These are phyloP conservation scores for Cotesia glomerata DNA, from an alignment of 1,140 invertebrate genomes.

Conservation along the genomic window DNA sequence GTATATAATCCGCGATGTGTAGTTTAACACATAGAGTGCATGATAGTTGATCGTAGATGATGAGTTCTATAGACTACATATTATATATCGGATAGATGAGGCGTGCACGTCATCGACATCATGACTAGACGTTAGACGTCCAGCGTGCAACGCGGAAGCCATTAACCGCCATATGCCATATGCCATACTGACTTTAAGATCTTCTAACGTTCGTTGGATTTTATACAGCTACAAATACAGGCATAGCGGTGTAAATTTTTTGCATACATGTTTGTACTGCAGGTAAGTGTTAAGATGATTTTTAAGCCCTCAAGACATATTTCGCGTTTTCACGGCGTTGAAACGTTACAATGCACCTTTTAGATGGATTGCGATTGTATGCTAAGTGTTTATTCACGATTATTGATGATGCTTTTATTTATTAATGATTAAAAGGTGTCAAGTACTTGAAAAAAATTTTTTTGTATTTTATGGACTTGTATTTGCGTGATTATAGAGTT, in stretches of 20 bases:
- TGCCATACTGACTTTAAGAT: neutral
- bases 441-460: too few species aligned
- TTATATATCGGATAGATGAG: constrained; percentile 17
- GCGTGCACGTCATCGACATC: constrained; percentile 25
- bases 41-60: neutral
- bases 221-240: neutral
- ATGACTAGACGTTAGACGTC: neutral
- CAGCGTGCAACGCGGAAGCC: constrained; percentile 37
- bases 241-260: neutral
- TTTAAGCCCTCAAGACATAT: neutral
- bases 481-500: too few species aligned
- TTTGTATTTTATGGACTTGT: too few species aligned
- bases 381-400: constrained; percentile 5
- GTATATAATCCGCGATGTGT: too few species aligned
- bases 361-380: constrained; percentile 3
- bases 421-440: too few species aligned
- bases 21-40: too few species aligned
- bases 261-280: neutral
- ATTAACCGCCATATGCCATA: constrained; percentile 36
- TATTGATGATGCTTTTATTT: neutral
- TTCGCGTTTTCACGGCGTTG: neutral
- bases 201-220: neutral
- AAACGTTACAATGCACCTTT: too few species aligned
- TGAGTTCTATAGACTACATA: neutral
- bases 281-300: too few species aligned